Conservation (phyloP, 2,888 invertebrate genomes). For the Macaria liturata region DNA sequence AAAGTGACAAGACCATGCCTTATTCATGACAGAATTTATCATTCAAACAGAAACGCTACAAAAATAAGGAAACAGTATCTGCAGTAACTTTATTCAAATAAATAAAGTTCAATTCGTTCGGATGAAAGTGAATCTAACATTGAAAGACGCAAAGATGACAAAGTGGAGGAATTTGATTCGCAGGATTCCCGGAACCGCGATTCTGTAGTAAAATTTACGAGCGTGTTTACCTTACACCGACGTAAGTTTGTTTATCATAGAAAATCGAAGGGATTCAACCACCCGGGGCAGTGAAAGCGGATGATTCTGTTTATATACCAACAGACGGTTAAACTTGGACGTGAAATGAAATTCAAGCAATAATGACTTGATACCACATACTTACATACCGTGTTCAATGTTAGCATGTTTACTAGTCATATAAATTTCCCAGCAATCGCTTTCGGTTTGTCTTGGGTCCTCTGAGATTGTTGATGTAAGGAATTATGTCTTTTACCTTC, state of each 20-base stretch:
- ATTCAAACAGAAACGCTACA: constrained; percentile 18
- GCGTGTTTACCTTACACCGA: constrained; percentile 68
- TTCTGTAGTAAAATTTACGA: constrained; percentile 71
- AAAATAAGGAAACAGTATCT: constrained; percentile 7
- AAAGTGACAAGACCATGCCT: no score
- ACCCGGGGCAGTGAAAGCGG: constrained; percentile 62
- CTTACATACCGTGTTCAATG: constrained; percentile 26
- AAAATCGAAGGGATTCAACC: constrained; percentile 64
- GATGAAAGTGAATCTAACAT: constrained; percentile 35
- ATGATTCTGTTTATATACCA: constrained; percentile 66
- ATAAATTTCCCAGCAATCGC: constrained; percentile 37
- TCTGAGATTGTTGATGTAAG: constrained; percentile 33
- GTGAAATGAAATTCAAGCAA: constrained; percentile 58
- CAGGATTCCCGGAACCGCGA: constrained; percentile 60
- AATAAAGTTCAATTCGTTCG: constrained; percentile 19
- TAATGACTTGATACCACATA: constrained; percentile 61
- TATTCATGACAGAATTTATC: constrained; percentile 11
- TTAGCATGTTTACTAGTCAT: constrained; percentile 41
- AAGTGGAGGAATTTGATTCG: constrained; percentile 58
- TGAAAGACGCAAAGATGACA: constrained; percentile 31
- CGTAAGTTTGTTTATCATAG: constrained; percentile 74
- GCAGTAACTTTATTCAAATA: constrained; percentile 14
- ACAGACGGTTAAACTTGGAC: constrained; percentile 59
- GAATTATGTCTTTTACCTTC: constrained; percentile 35
- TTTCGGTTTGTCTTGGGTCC: constrained; percentile 34